Conservation (phyloP, 2,888 invertebrate genomes). For the Thereva nobilitata region DNA sequence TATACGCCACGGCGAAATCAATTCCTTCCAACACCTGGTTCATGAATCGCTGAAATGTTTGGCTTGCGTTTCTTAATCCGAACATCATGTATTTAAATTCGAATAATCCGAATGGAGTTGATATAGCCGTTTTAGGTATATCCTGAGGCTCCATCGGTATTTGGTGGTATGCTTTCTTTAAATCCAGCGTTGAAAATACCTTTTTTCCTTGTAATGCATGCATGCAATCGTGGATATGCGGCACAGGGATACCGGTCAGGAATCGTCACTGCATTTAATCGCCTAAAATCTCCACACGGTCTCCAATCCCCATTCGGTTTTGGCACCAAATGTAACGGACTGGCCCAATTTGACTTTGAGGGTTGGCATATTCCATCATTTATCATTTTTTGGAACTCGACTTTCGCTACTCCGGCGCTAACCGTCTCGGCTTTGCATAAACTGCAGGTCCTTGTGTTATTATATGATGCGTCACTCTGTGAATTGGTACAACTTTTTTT, state of each 20-base stretch:
- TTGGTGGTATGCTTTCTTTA: slow-evolving; percentile 41
- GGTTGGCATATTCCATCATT: too few relatives aligned
- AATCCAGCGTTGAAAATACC: slow-evolving; percentile 41
- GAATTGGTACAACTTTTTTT: slow-evolving; percentile 38
- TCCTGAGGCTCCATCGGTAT: slow-evolving; percentile 37
- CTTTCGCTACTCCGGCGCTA: too few relatives aligned
- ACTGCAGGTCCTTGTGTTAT: too few relatives aligned
- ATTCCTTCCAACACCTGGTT: background rate
- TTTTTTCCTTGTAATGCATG: slow-evolving; percentile 26
- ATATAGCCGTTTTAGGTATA: slow-evolving; percentile 45
- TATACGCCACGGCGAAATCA: background rate
- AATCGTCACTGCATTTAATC: slow-evolving; percentile 38
- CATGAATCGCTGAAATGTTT: slow-evolving; percentile 13
- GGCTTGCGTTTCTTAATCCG: slow-evolving; percentile 32
- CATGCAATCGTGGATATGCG: slow-evolving; percentile 37
- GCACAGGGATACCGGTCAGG: slow-evolving; percentile 40
- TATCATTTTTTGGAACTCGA: too few relatives aligned
- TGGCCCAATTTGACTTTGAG: too few relatives aligned
- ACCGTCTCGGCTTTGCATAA: too few relatives aligned
- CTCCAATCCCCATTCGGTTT: too few relatives aligned
- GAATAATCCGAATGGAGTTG: slow-evolving; percentile 52
- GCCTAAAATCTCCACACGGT: too few relatives aligned
- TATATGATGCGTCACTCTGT: too few relatives aligned
- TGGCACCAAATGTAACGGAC: too few relatives aligned
- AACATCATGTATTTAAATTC: slow-evolving; percentile 41